These are phyloP conservation scores for Lateolabrax maculatus DNA, from an alignment of 2,797 vertebrate species.

Conservation along the genomic window DNA sequence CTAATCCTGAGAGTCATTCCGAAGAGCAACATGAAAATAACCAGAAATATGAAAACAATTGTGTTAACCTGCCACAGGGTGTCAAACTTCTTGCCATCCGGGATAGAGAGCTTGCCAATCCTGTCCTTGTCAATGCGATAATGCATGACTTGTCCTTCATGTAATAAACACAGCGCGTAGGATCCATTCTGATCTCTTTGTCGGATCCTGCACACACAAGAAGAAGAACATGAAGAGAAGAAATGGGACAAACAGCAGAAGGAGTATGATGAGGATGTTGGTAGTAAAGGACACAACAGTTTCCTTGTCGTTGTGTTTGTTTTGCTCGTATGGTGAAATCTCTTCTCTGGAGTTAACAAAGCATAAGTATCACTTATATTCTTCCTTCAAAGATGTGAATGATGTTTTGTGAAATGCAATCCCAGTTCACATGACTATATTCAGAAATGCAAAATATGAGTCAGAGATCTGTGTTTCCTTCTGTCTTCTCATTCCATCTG, in stretches of 20 bases:
- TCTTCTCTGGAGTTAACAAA: not conserved
- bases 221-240: not conserved
- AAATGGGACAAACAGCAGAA: not conserved
- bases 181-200: conserved; percentile 92
- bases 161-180: conserved; percentile 93
- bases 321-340: not conserved
- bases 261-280: not conserved
- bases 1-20: not conserved
- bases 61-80: conserved; percentile 96
- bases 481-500: too few species aligned
- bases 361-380: too few species aligned
- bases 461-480: too few species aligned
- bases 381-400: too few species aligned
- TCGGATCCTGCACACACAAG: conserved; percentile 87
- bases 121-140: conserved; percentile 95
- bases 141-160: conserved; percentile 92
- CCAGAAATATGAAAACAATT: not conserved
- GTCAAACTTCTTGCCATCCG: conserved; percentile 98
- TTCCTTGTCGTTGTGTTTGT: not conserved
- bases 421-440: too few species aligned
- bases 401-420: too few species aligned
- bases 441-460: too few species aligned
- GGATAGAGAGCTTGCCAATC: conserved; percentile 92
- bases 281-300: not conserved
- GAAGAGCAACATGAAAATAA: not conserved